Percentiles rank a stretch among this genome's conserved stretches.
Conservation (phyloP, 2,113 vertebrate species). For the Oreamnos americanus region DNA sequence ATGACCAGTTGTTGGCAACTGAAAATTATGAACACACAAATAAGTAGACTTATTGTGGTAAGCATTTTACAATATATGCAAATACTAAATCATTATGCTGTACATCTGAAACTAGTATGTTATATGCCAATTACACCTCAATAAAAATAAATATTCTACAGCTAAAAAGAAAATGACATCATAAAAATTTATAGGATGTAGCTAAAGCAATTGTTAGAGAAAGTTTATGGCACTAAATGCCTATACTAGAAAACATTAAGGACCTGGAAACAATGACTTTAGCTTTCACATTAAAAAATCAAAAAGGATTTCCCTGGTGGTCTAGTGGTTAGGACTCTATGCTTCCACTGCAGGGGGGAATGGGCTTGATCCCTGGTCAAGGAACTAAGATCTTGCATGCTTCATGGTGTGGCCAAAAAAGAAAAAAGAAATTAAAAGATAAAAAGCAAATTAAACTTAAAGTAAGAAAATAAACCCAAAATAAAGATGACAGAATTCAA, state of each 20-base stretch:
- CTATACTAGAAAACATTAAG: neutral
- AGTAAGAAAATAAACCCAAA: neutral
- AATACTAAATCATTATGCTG: neutral
- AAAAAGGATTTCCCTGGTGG: neutral
- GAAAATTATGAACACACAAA: neutral
- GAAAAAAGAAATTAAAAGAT: neutral
- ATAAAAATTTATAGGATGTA: neutral
- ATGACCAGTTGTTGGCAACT: neutral
- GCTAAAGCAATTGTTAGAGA: neutral
- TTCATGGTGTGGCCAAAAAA: neutral
- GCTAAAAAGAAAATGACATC: neutral
- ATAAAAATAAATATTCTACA: neutral
- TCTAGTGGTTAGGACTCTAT: neutral
- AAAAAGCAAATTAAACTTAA: neutral
- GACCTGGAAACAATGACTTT: neutral
- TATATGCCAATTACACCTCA: neutral
- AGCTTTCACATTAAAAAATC: neutral
- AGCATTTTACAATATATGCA: neutral
- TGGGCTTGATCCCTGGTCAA: neutral
- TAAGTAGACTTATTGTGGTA: neutral
- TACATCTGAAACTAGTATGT: neutral
- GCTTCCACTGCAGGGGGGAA: neutral
- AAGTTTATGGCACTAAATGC: neutral
- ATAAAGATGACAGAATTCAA: neutral
- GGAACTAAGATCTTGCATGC: neutral